Conservation (phyloP, 2,888 invertebrate species). For the Onthophagus sagittarius region DNA sequence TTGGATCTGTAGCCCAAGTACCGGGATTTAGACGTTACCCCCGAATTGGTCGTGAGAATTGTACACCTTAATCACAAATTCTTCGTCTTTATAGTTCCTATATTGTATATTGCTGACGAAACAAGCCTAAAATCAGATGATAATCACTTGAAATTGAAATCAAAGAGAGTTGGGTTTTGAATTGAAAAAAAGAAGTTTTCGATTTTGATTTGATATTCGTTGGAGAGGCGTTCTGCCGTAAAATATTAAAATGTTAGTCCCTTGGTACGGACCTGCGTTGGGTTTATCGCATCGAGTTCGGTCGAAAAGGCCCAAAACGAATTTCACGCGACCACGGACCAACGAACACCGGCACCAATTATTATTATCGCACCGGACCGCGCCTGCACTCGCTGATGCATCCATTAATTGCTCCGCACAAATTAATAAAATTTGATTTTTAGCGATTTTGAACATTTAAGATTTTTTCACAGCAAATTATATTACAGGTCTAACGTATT, state of each 20-base stretch:
- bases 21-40: too few relatives aligned
- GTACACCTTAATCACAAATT: too few relatives aligned
- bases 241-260: slow-evolving; percentile 8
- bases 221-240: slow-evolving; percentile 3
- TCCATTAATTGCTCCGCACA: neutral
- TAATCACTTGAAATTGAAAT: too few relatives aligned
- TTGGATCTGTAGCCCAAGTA: too few relatives aligned
- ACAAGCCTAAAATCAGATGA: too few relatives aligned
- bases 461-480: neutral
- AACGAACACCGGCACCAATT: slow-evolving; percentile 6
- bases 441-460: neutral
- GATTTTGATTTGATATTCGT: neutral
- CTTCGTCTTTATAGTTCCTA: too few relatives aligned
- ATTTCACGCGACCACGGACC: slow-evolving; percentile 8
- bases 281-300: neutral
- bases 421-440: neutral
- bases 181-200: neutral
- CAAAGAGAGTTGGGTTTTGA: too few relatives aligned
- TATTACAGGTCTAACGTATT: neutral
- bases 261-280: neutral
- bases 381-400: slow-evolving; percentile 2
- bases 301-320: slow-evolving; percentile 9
- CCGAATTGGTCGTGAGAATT: too few relatives aligned
- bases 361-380: slow-evolving; percentile 5
- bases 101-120: too few relatives aligned